Evolutionary conservation across 1,140 invertebrate genomes (phyloP), one percentile per base, ranked within the genome.

Genomic region (Lutraria rhynchaena): DNA sequence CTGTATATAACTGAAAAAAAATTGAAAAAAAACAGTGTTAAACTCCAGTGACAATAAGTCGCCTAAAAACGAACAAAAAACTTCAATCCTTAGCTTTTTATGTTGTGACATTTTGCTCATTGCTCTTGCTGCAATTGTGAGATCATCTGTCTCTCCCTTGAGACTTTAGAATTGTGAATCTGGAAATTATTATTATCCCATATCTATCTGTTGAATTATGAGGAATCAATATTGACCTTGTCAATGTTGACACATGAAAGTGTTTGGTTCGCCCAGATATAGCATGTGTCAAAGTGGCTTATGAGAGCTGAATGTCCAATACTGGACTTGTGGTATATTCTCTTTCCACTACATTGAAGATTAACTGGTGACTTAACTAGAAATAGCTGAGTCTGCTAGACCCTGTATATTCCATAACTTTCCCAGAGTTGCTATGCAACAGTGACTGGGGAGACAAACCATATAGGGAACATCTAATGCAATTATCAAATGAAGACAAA

Each of bases 331-430:
- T 58, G 76, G 76, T 69, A 80, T 80, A 80, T 80, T 80, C 65
- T 53, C 76, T 46, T 80, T 46, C 76, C 76, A 80, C 76, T 55
- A 80, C 76, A 80, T 80, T 80, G 76, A 24, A 80, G 76, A 70
- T 31, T 27, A 80, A 80, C 65, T 65, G 31, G 58, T 29, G 37
- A 1, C 61, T 24, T 41, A 44, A 29, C n/a, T 24, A 70, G 70
- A 11, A 35, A 46, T 80, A 63, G 37, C 51, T 35, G n/a, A 33
- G 49, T 31, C 9, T 13, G 76, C 76, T 80, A 58, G 76, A 69
- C 76, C 76, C 76, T 80, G 76, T 80, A 80, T 80, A 80, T 80
- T 80, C 76, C 76, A 80, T 67, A 69, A 80, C 76, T 44, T 80
- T 80, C 76, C 63, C 53, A 80, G 61, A 80, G 76, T 67, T 60